Evolutionary conservation across 2,113 vertebrate genomes (phyloP).

Genomic region (Oryzias melastigma): DNA sequence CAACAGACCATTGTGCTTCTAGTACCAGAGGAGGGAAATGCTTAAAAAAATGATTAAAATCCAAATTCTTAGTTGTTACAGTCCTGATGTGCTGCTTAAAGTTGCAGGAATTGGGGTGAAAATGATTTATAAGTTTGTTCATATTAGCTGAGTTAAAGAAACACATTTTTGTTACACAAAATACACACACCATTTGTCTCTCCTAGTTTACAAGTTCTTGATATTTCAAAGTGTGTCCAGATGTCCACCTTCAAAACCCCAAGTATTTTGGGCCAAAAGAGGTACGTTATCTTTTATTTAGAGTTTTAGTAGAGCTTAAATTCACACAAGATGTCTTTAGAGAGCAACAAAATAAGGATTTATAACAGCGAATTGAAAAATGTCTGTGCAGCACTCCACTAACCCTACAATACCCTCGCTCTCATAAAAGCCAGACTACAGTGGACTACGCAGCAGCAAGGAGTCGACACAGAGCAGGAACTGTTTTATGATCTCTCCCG

Average conservation of each 20-base stretch:
- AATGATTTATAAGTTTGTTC: too few relatives aligned
- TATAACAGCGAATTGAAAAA: slow-evolving; percentile 15
- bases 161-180: too few relatives aligned
- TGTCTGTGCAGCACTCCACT: slow-evolving; percentile 18
- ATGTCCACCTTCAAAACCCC: background rate
- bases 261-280: background rate
- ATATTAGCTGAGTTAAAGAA: too few relatives aligned
- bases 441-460: slow-evolving; percentile 39
- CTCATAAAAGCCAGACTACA: slow-evolving; percentile 49
- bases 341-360: slow-evolving; percentile 4
- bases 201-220: too few relatives aligned
- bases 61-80: too few relatives aligned
- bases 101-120: too few relatives aligned
- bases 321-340: background rate
- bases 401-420: slow-evolving; percentile 22
- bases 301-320: background rate
- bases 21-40: too few relatives aligned
- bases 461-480: slow-evolving; percentile 43
- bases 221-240: background rate
- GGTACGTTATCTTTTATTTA: background rate
- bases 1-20: too few relatives aligned
- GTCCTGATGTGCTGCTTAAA: too few relatives aligned
- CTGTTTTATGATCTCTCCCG: slow-evolving; percentile 44
- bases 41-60: too few relatives aligned
- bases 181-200: too few relatives aligned